Evolutionary conservation across 2,888 invertebrate genomes (phyloP).

Genomic region (Urechis unicinctus): DNA sequence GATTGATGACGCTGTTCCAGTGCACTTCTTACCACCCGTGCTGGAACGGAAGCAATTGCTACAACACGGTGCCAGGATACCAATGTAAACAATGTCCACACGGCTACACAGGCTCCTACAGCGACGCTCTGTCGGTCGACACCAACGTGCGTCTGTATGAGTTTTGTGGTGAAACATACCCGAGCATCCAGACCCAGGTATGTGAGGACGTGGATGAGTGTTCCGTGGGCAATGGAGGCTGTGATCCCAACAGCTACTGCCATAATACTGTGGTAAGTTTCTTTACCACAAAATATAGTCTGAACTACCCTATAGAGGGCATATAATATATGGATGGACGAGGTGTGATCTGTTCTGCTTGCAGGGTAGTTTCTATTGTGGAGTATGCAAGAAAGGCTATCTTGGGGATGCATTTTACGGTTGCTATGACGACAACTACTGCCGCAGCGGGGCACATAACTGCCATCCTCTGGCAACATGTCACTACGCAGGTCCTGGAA

Average conservation of each 20-base stretch:
- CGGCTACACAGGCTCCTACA: constrained; percentile 64
- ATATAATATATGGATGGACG: too few species aligned
- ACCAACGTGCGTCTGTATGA: neutral
- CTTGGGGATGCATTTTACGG: constrained; percentile 25
- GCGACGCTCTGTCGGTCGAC: constrained; percentile 11
- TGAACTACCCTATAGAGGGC: too few species aligned
- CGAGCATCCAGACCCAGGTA: neutral
- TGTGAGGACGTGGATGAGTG: constrained; percentile 21
- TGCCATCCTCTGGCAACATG: constrained; percentile 8
- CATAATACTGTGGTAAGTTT: constrained; percentile 30
- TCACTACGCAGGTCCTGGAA: constrained; percentile 1
- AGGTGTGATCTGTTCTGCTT: constrained; percentile 9
- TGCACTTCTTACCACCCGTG: constrained; percentile 36
- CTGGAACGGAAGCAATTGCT: constrained; percentile 29
- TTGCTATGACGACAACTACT: constrained; percentile 29
- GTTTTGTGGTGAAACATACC: neutral
- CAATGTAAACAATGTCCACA: constrained; percentile 76
- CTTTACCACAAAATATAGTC: too few species aligned
- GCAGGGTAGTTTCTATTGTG: constrained; percentile 34
- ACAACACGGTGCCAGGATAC: constrained; percentile 62
- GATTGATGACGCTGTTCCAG: too few species aligned
- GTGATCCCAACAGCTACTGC: constrained; percentile 30
- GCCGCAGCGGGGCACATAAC: constrained; percentile 22
- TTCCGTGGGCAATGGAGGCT: constrained; percentile 28
- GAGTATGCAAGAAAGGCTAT: constrained; percentile 30